Evolutionary conservation across 2,888 invertebrate genomes (phyloP).

Genomic region (Branchinecta sandiegonensis): DNA sequence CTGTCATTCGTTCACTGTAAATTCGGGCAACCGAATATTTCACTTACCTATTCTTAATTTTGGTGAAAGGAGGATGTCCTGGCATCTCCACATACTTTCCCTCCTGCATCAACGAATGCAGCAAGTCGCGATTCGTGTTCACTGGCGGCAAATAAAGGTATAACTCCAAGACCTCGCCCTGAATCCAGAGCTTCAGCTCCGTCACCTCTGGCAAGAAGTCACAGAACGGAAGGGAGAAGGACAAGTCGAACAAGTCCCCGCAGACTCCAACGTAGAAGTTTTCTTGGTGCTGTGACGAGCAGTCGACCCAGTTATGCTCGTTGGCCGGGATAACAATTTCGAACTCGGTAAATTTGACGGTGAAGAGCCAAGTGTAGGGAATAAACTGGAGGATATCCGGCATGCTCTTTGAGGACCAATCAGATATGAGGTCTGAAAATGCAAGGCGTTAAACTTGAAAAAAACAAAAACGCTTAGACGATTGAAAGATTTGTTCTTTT

Average conservation of each 20-base stretch:
- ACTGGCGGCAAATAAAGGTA: slow-evolving; percentile 18
- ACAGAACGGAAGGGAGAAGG: slow-evolving; percentile 82
- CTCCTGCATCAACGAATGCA: slow-evolving; percentile 14
- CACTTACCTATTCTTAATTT: slow-evolving; percentile 5
- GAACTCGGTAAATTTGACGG: slow-evolving; percentile 78
- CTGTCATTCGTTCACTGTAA: too few relatives aligned
- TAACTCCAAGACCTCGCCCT: slow-evolving; percentile 35
- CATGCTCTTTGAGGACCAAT: slow-evolving; percentile 86
- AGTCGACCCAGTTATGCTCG: slow-evolving; percentile 98
- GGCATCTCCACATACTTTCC: slow-evolving; percentile 6
- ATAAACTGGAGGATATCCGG: slow-evolving; percentile 89
- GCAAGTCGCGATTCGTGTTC: slow-evolving; percentile 8
- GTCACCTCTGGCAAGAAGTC: slow-evolving; percentile 85
- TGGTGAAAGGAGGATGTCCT: neutral
- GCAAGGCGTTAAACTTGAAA: too few relatives aligned
- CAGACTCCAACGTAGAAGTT: slow-evolving; percentile 83
- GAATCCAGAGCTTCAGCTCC: slow-evolving; percentile 79
- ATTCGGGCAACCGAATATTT: too few relatives aligned
- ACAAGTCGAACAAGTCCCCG: slow-evolving; percentile 81
- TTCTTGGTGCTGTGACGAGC: slow-evolving; percentile 86
- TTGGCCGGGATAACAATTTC: slow-evolving; percentile 85
- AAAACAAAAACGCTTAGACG: too few relatives aligned
- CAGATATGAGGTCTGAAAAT: slow-evolving; percentile 67
- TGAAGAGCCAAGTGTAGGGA: slow-evolving; percentile 92
- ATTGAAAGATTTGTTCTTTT: too few relatives aligned